Base-by-base conservation (phyloP, 2,888 invertebrate species). In the Nezara viridula region DNA sequence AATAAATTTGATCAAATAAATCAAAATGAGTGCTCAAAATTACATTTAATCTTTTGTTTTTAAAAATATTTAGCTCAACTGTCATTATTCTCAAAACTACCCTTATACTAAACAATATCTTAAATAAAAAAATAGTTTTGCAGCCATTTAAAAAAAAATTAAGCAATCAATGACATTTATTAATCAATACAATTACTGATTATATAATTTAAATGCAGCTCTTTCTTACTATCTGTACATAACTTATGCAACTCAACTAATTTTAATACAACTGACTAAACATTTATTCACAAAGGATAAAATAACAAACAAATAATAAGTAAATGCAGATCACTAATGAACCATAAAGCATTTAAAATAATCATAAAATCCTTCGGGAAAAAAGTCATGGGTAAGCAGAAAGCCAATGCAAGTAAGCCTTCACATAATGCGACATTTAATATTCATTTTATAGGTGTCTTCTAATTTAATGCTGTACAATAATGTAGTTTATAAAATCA, bases 361-460 rank as follows among this genome's bases (percentile, higher is more conserved):
- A 73, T 40, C n/a, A 73, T 66, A 87, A 60, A 47, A 60, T 50
- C 52, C 49, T 66, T 47, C 37, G 60, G 52, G 44, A 44, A 88
- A 86, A 21, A 87, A 87, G 24, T 52, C 66, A 66, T 77, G 66
- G 49, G 44, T 49, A 88, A 88, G 88, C 88, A 47, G 73, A 88
- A 88, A 88, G 88, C 88, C 44, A 88, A 88, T 88, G 44, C 88
- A 88, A 50, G 60, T 27, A 66, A 88, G 88, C 88, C 47, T 77
- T 66, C 88, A 77, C 47, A 77, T 66, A 66, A 88, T 88, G 88
- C 88, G 19, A 88, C 88, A 88, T 27, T 21, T 49, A 86, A 27
- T 47, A 73, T 49, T 87, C 24, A 60, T 60, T 44, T 40, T 49
- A 88, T 27, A 24, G 77, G 73, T 88, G 50, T 32, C 49, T 37